A percentile compares a stretch with the other conserved stretches of the same genome.
phyloP scores from a whole-genome alignment of 1,140 invertebrate species.

The Palaemon carinicauda region DNA sequence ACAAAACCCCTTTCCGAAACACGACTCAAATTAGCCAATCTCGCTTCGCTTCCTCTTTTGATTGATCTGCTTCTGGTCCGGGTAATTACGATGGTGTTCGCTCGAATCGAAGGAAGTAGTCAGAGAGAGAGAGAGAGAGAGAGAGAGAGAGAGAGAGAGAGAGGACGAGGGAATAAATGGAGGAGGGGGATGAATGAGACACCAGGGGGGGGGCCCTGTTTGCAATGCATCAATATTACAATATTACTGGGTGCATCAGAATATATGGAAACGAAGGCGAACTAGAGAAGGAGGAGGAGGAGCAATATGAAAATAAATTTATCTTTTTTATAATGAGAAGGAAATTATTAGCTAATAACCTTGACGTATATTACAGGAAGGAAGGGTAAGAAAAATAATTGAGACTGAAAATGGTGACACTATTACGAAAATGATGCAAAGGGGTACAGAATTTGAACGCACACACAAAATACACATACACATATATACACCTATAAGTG shows the following conservation, averaged over 20 bases:
- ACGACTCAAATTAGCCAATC: constrained; percentile 56
- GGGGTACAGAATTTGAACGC: too few relatives aligned
- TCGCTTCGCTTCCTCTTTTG: constrained; percentile 51
- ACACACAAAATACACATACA: too few relatives aligned
- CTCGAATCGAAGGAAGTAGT: constrained; percentile 30
- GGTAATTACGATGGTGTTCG: constrained; percentile 54
- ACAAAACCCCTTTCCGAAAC: constrained; percentile 25
- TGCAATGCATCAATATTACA: not conserved
- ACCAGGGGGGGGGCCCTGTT: not conserved
- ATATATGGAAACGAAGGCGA: not conserved
- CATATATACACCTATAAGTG: too few relatives aligned
- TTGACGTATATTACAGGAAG: too few relatives aligned
- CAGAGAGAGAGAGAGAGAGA: not conserved
- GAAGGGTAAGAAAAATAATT: too few relatives aligned
- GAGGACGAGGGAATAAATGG: too few relatives aligned
- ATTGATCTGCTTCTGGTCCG: constrained; percentile 51
- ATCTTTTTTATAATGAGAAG: not conserved
- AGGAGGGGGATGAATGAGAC: not conserved
- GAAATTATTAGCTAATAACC: not conserved
- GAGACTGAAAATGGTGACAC: too few relatives aligned
- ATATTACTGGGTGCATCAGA: not conserved
- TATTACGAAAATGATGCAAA: too few relatives aligned
- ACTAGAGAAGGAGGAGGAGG: not conserved
- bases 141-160: not conserved
- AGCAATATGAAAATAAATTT: not conserved